Percentiles rank a stretch among this genome's conserved stretches.
These are phyloP conservation scores for Aphyosemion australe DNA, from an alignment of 2,113 vertebrate species.

Conservation along the genomic window DNA sequence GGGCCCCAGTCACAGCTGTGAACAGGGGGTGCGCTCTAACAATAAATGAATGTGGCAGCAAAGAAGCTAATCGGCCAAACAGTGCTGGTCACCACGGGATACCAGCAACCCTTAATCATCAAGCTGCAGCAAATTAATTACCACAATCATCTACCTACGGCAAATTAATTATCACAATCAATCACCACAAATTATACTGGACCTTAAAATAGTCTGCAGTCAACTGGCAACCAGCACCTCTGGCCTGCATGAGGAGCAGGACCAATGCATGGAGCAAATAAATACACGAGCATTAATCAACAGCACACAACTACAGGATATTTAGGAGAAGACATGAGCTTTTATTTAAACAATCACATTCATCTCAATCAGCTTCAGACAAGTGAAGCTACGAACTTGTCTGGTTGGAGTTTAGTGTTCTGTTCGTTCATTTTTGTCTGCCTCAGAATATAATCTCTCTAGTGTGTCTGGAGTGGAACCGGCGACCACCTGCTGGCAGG, in stretches of 20 bases:
- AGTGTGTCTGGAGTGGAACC: no score
- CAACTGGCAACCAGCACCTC: conserved; percentile 68
- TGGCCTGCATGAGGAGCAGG: conserved; percentile 27
- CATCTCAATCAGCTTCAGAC: no score
- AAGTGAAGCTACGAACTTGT: no score
- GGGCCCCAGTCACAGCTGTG: conserved; percentile 39
- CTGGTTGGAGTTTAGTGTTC: no score
- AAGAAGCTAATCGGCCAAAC: conserved; percentile 74
- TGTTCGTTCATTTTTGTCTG: no score
- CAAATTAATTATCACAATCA: conserved; percentile 80
- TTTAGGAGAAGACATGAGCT: no score
- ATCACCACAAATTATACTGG: conserved; percentile 73
- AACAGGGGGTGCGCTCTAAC: conserved; percentile 45
- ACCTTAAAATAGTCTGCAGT: conserved; percentile 73
- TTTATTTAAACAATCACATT: no score
- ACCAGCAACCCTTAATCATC: conserved; percentile 73
- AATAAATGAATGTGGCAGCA: conserved; percentile 68
- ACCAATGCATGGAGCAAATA: conserved; percentile 15
- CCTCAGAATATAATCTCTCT: no score
- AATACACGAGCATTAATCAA: conserved; percentile 4
- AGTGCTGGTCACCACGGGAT: conserved; percentile 66
- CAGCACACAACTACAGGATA: not conserved
- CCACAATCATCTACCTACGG: conserved; percentile 76
- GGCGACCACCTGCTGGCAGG: no score
- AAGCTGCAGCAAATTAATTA: conserved; percentile 76